Base-by-base conservation (phyloP, 2,888 invertebrate species). In the Peribatodes rhomboidaria region DNA sequence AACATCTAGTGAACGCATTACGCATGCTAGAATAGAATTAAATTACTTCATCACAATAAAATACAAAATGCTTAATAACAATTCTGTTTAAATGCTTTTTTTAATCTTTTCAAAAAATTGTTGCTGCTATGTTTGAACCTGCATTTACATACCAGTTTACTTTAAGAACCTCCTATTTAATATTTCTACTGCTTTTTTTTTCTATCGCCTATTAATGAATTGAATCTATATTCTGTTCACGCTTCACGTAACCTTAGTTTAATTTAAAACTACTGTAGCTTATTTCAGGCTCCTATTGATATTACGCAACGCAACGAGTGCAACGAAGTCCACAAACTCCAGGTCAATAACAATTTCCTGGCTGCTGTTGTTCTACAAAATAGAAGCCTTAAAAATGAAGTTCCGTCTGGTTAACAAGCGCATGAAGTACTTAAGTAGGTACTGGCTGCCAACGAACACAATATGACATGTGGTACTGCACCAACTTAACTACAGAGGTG, bases 321-420 rank as follows among this genome's bases (percentile, higher is more conserved):
- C 18, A 18, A 16, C 46, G 63, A 61, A 61, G 47, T 50, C 49
- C 33, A 20, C 33, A 49, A 72, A 71, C 67, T 71, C 68, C 65
- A 76, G 73, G 81, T 80, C 80, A 75, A 80, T 79, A 77, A 72
- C 71, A 70, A 77, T 73, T 77, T 77, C 77, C 77, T 75, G 77
- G 67, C 65, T 52, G 58, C 61, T 65, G 62, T 64, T 57, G 68
- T 77, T 74, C 75, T 70, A 77, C 75, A 75, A 83, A 81, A 82
- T 78, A 80, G 84, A 84, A 84, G 80, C 84, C 84, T 77, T 82
- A 81, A 60, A 82, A 72, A 79, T 68, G 73, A 37, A 57, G 69
- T 72, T 62, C 71, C 47, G 68, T 70, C 70, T 72, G 61, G 49
- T 66, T 55, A 65, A 53, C 49, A 52, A 64, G 52, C 37, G 47